Evolutionary conservation across 1,140 invertebrate species (phyloP).

Genomic region (Ectropis grisescens): DNA sequence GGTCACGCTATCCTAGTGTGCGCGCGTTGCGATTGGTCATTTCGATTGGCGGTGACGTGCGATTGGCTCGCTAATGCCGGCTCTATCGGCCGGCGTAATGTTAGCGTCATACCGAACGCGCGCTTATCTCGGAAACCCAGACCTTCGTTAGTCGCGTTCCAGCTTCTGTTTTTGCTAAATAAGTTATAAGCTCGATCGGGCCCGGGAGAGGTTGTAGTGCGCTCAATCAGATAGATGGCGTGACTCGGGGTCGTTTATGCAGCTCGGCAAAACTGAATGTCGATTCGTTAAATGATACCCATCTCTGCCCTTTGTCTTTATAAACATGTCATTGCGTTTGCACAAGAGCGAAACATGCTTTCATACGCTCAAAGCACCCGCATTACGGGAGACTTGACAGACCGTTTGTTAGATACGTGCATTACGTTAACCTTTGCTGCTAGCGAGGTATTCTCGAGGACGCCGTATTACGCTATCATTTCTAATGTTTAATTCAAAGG

Average conservation of each 20-base stretch:
- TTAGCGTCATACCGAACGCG: conserved; percentile 56
- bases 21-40: conserved; percentile 51
- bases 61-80: conserved; percentile 50
- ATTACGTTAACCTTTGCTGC: conserved; percentile 1
- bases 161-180: conserved; percentile 63
- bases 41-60: conserved; percentile 45
- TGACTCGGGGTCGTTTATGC: conserved; percentile 65
- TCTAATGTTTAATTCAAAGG: conserved; percentile 1
- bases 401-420: conserved; percentile 16
- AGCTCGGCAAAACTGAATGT: conserved; percentile 47
- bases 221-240: conserved; percentile 67
- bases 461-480: conserved; percentile 3
- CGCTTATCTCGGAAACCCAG: conserved; percentile 55
- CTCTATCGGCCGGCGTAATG: conserved; percentile 49
- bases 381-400: conserved; percentile 31
- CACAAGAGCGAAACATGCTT: conserved; percentile 46
- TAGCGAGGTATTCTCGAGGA: conserved; percentile 15
- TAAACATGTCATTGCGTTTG: conserved; percentile 54
- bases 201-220: conserved; percentile 46
- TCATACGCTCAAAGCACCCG: conserved; percentile 44
- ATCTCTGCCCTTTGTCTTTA: conserved; percentile 62
- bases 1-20: conserved; percentile 66
- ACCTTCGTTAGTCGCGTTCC: conserved; percentile 57
- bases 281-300: conserved; percentile 66
- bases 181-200: conserved; percentile 66